Base-by-base conservation (phyloP, 2,113 vertebrate species). In the Limanda limanda region DNA sequence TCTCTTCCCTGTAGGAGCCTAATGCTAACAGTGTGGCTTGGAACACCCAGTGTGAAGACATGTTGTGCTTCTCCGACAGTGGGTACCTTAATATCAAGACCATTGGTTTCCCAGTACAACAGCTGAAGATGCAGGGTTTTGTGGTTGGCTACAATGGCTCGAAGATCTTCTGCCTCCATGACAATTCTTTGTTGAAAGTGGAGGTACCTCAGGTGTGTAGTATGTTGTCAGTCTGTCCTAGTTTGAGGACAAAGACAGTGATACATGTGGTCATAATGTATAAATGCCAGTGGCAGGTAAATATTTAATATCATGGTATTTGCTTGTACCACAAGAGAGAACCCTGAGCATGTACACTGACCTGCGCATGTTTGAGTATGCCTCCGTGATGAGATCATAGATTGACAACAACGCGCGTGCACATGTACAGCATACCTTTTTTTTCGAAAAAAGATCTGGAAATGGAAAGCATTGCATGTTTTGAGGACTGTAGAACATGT, bases 1-100 rank as follows among this genome's bases (percentile, higher is more conserved):
- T 21, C 61, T 0, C 23, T 54, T 62, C 40, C 42, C 13, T 56
- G 15, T 81, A 99, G 98, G 98, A 99, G 60, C 98, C 97, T 48
- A 99, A 99, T 18, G 97, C 97, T 51, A 98, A 99, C 76, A 99
- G 98, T 0, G 98, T 99, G 81, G 97, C 97, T 59, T 99, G 98
- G 98, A 99, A 99, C 83, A 98, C 97, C 0, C 97, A 98, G 92
- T 99, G 97, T 83, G 98, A 99, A 90, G 97, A 99, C 86, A 99
- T 99, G 98, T 95, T 99, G 71, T 99, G 98, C 87, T 99, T 99
- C 92, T 99, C 97, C 0, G 98, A 98, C 58, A 97, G 96, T 0
- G 97, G 97, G 52, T 97, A 97, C 90, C 97, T 99, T 64, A 99
- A 97, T 91, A 99, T 99, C 93, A 99, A 99, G 92, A 97, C 98